Conservation (phyloP, 2,113 vertebrate species). For the Nipponia nippon region DNA sequence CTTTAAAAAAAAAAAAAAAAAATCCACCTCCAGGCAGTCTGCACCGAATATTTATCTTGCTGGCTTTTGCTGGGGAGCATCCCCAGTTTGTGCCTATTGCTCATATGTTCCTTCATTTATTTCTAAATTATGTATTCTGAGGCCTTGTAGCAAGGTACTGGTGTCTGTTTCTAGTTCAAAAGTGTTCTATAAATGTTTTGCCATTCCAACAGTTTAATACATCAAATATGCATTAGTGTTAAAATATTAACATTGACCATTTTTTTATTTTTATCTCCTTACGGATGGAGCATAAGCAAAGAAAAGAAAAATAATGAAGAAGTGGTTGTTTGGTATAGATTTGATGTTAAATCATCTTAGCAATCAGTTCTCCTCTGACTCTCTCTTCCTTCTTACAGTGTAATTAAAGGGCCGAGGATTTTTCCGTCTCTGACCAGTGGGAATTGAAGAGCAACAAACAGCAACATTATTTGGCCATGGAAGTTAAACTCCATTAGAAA, state of each 20-base stretch:
- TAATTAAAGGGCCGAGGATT: background rate
- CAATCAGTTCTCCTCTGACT: background rate
- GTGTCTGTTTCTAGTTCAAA: background rate
- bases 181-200: background rate
- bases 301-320: background rate
- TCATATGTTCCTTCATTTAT: conserved; percentile 9
- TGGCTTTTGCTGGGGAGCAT: background rate
- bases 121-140: conserved; percentile 51
- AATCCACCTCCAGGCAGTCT: background rate
- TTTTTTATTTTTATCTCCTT: background rate
- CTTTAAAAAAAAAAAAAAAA: background rate
- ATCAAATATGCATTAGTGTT: conserved; percentile 33
- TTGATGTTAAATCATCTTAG: background rate
- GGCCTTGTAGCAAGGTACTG: background rate
- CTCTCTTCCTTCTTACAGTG: background rate
- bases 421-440: background rate
- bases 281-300: background rate
- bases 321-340: background rate
- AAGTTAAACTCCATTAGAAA: background rate
- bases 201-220: conserved; percentile 11
- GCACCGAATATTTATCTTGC: background rate
- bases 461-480: background rate
- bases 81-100: background rate
- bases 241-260: conserved; percentile 42
- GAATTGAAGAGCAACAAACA: background rate